Evolutionary conservation across 2,888 invertebrate genomes (phyloP).

Genomic region (Tillus elongatus): DNA sequence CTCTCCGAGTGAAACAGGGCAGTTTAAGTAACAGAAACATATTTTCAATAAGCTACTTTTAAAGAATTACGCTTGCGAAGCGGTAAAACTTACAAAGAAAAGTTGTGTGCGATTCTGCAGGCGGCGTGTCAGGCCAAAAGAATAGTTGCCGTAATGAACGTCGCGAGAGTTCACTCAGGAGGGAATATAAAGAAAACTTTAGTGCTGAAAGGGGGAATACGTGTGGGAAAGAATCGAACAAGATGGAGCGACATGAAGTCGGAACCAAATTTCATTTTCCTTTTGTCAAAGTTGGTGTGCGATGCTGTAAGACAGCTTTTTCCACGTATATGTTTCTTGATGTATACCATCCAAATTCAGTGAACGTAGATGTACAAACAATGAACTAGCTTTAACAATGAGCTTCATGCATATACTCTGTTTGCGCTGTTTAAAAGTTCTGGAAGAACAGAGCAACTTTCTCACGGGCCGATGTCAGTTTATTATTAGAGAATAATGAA

Average conservation of each 20-base stretch:
- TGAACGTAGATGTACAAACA: too few species aligned
- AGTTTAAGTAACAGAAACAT: conserved; percentile 33
- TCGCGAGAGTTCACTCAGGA: conserved; percentile 34
- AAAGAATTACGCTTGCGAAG: conserved; percentile 29
- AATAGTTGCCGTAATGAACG: conserved; percentile 40
- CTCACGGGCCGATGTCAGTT: too few species aligned
- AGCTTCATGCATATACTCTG: too few species aligned
- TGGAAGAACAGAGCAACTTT: too few species aligned
- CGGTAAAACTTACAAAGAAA: conserved; percentile 27
- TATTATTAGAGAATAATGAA: too few species aligned
- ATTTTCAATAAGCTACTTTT: conserved; percentile 37
- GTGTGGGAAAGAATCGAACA: conserved; percentile 30
- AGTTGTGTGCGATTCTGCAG: conserved; percentile 29
- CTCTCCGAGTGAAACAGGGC: too few species aligned
- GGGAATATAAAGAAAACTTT: conserved; percentile 41
- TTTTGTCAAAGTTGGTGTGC: conserved; percentile 12
- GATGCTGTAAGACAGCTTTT: too few species aligned
- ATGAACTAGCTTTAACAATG: too few species aligned
- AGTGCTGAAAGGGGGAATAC: conserved; percentile 35
- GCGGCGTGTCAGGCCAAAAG: conserved; percentile 32
- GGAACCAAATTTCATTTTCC: conserved; percentile 19
- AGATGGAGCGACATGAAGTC: conserved; percentile 22
- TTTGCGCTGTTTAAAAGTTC: too few species aligned
- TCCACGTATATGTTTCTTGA: too few species aligned
- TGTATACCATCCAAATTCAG: too few species aligned